A percentile compares a stretch with the other conserved stretches of the same genome.
phyloP scores from a whole-genome alignment of 2,113 vertebrate genomes.

The Ptyas mucosa region DNA sequence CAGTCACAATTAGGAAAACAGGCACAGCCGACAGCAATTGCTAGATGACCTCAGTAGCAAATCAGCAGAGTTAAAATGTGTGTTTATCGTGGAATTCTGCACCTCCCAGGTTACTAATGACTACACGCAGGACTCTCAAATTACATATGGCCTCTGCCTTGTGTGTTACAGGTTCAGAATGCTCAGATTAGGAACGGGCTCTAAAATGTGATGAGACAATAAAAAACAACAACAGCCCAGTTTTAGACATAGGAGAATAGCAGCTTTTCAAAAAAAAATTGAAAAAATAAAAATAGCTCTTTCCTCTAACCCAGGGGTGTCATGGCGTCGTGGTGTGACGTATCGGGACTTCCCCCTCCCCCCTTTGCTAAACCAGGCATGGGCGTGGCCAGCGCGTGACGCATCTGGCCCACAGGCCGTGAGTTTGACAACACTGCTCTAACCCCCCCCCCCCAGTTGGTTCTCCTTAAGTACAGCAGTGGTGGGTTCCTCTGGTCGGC shows the following conservation, averaged over 20 bases:
- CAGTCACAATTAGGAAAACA: conserved; percentile 34
- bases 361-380: too few relatives aligned
- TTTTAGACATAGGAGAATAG: conserved; percentile 5
- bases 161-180: not conserved
- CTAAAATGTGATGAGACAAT: not conserved
- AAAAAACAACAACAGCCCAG: conserved; percentile 3
- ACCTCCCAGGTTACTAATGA: conserved; percentile 2
- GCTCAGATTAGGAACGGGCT: not conserved
- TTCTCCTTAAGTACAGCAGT: not conserved
- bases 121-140: conserved; percentile 5
- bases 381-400: too few relatives aligned
- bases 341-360: too few relatives aligned
- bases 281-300: not conserved
- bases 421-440: not conserved
- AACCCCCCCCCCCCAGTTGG: too few relatives aligned
- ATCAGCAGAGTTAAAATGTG: conserved; percentile 3
- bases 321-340: fast-evolving
- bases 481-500: too few relatives aligned
- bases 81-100: conserved; percentile 1
- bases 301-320: not conserved
- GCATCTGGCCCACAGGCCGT: too few relatives aligned
- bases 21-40: not conserved
- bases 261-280: not conserved
- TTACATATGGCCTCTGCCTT: not conserved
- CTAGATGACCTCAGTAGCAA: conserved; percentile 22